Evolutionary conservation across 2,888 invertebrate genomes (phyloP), one percentile per base, ranked within the genome.

Genomic region (Hybos culiciformis): DNA sequence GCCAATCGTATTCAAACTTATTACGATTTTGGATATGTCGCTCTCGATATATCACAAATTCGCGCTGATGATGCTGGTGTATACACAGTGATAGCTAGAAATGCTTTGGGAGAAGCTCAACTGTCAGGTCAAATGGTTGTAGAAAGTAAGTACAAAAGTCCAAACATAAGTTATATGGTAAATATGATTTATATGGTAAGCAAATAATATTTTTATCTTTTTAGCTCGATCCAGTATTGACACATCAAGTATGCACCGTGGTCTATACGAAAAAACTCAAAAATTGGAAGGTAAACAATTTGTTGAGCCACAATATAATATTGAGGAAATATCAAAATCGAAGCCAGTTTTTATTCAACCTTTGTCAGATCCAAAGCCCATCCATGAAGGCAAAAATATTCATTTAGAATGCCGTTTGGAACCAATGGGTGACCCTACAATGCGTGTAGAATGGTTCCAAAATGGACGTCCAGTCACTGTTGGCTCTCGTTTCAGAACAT

Each of bases 21-120:
- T 61, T 84, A 93, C 56, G 94, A 97, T 66, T 96, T 97, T 68
- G 96, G 96, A 46, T 94, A 93, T 60, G 93, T 96, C 17, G 91
- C 94, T 26, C 73, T 98, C 51, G 96, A 97, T 58, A 91, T 97
- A 54, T 72, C 90, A 46, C 88, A 84, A 64, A 91, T 93, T 15
- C 80, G 92, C 48, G 79, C 86, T 32, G 91, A 93, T 60, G 94
- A 97, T 68, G 78, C 85, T 48, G 96, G 96, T 41, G 79, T 83
- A 29, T 98, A 96, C 66, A 90, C 90, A 0, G 90, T 92, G 38
- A 81, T 91, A 20, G 93, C 93, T 14, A 80, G 86, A 58, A 96
- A 96, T 62, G 80, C 82, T 52, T 71, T 85, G 46, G 97, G 97
- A 51, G 87, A 88, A 72, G 88, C 86, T 44, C 82, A 86, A 58